Evolutionary conservation across 2,113 vertebrate species (phyloP).

Genomic region (Pardalotus punctatus): DNA sequence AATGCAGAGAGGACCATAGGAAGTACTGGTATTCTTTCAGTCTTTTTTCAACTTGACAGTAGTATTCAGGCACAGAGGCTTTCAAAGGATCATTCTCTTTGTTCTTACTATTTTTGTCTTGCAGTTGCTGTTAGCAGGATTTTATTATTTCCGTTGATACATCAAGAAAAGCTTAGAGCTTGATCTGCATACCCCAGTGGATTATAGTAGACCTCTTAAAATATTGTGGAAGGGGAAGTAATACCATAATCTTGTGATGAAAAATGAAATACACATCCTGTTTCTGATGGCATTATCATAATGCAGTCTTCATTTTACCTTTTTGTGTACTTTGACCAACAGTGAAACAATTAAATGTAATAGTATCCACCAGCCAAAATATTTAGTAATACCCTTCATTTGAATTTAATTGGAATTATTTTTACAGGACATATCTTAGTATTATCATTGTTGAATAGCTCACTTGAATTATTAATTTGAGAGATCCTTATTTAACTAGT

Average conservation of each 20-base stretch:
- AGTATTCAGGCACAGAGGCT: fast-evolving
- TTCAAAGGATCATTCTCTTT: neutral
- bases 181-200: neutral
- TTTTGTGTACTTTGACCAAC: neutral
- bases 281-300: neutral
- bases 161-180: neutral
- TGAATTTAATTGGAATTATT: neutral
- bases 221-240: neutral
- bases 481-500: neutral
- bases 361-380: neutral
- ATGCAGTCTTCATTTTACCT: neutral
- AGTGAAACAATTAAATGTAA: neutral
- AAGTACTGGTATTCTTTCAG: neutral
- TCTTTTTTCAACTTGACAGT: neutral
- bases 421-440: neutral
- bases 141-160: neutral
- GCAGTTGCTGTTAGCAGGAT: neutral
- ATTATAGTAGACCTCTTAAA: neutral
- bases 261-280: neutral
- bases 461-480: neutral
- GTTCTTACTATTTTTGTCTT: neutral
- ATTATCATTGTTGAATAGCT: neutral
- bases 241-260: neutral
- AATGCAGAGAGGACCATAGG: neutral
- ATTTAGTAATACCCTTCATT: neutral